These are phyloP conservation scores for Chionodraco myersi DNA, from an alignment of 2,113 vertebrate genomes.

Conservation along the genomic window DNA sequence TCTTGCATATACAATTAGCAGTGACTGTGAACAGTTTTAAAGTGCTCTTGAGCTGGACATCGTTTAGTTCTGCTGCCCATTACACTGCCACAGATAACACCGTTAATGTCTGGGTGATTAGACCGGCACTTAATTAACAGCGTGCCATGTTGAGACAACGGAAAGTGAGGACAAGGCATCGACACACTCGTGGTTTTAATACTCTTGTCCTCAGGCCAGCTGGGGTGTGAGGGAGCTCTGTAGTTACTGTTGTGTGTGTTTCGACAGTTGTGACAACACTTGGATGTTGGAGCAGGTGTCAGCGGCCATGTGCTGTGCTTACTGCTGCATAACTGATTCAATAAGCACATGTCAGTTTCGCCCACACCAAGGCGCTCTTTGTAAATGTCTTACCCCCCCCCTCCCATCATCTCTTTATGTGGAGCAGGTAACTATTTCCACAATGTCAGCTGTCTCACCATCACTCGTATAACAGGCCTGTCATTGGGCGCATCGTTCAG, in stretches of 20 bases:
- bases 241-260: background rate
- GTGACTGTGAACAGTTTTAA: background rate
- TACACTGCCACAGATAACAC: background rate
- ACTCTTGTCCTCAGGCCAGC: slow-evolving; percentile 24
- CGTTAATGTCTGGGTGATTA: background rate
- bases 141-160: background rate
- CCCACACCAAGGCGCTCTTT: slow-evolving; percentile 49
- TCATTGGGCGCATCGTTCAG: slow-evolving; percentile 32
- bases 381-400: slow-evolving; percentile 15
- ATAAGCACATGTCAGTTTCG: slow-evolving; percentile 27
- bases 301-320: slow-evolving; percentile 47
- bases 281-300: slow-evolving; percentile 71
- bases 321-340: slow-evolving; percentile 28
- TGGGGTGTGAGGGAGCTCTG: slow-evolving; percentile 16
- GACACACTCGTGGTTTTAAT: slow-evolving; percentile 36
- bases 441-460: slow-evolving; percentile 70
- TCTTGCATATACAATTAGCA: background rate
- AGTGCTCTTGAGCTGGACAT: background rate
- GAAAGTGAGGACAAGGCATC: slow-evolving; percentile 30
- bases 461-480: slow-evolving; percentile 41
- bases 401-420: slow-evolving; percentile 12
- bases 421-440: slow-evolving; percentile 61
- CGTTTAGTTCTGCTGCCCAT: background rate
- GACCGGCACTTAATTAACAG: slow-evolving; percentile 3
- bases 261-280: slow-evolving; percentile 67